Percentiles rank a stretch among this genome's conserved stretches.
Conservation (phyloP, 1,140 invertebrate species). For the Neuroterus valhalla region DNA sequence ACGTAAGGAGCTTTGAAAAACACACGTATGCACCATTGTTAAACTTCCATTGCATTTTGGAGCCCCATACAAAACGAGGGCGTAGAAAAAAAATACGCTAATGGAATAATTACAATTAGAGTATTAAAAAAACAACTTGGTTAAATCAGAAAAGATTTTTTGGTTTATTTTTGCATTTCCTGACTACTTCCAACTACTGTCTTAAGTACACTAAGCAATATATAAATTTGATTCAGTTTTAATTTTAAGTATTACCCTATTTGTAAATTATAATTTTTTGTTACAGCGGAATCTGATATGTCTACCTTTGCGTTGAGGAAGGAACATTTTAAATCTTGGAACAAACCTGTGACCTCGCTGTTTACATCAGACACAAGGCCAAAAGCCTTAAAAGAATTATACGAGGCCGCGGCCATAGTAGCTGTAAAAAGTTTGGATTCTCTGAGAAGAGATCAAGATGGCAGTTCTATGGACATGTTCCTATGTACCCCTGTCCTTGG, state of each 20-base stretch:
- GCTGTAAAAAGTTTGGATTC: conserved; percentile 73
- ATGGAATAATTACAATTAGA: conserved; percentile 1
- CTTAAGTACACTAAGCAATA: background rate
- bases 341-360: conserved; percentile 79
- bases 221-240: background rate
- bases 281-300: conserved; percentile 91
- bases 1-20: conserved; percentile 47
- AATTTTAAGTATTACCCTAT: background rate
- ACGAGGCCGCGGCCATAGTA: conserved; percentile 82
- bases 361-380: conserved; percentile 83
- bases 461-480: conserved; percentile 78
- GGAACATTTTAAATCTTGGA: conserved; percentile 82
- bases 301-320: conserved; percentile 85
- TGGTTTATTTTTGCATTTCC: background rate
- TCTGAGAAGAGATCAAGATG: conserved; percentile 74
- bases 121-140: background rate
- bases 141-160: background rate
- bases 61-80: background rate
- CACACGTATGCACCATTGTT: conserved; percentile 32
- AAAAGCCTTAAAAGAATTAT: conserved; percentile 81
- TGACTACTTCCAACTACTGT: background rate
- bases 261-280: conserved; percentile 51
- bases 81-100: background rate
- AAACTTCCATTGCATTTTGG: background rate
- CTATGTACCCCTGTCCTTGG: conserved; percentile 87